Evolutionary conservation across 2,888 invertebrate genomes (phyloP), one percentile per base, ranked within the genome.

Genomic region (Apodemia hepburni): DNA sequence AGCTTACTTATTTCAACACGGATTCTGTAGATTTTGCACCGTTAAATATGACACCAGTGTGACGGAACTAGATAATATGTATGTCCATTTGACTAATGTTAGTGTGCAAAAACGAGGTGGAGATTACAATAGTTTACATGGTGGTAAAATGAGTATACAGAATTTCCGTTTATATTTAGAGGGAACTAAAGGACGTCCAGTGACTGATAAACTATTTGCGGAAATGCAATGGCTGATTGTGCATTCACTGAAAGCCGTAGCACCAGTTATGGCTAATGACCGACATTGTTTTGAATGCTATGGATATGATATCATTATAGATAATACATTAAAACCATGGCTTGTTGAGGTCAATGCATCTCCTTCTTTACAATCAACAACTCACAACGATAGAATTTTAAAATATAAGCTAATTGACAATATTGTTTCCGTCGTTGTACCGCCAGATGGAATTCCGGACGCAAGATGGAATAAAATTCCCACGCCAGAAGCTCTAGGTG

Each of bases 101-200:
- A 98, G 98, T 64, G 98, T 99, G 17, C 99, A 99, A 85, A 98
- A 98, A 81, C 98, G 98, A 78, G 98, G 98, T 70, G 97, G 97
- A 60, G 98, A 98, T 82, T 99, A 99, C 81, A 99, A 99, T 84
- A 95, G 95, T 71, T 92, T 97, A 63, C 98, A 99, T 76, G 98
- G 99, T 17, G 98, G 99, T 1, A 99, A 99, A 92, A 95, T 98
- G 94, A 98, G 97, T 68, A 95, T 98, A 27, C 97, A 98, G 80
- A 98, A 98, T 92, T 92, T 99, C 62, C 94, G 97, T 57, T 88
- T 98, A 8, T 98, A 97, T 81, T 87, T 99, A 74, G 98, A 98
- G 82, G 97, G 98, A 64, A 98, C 98, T 0, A 93, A 96, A 61
- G 98, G 98, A 3, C 97, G 97, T 79, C 93, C 94, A 61, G 97